Conservation (phyloP, 2,113 vertebrate genomes). For the Pterocles gutturalis region DNA sequence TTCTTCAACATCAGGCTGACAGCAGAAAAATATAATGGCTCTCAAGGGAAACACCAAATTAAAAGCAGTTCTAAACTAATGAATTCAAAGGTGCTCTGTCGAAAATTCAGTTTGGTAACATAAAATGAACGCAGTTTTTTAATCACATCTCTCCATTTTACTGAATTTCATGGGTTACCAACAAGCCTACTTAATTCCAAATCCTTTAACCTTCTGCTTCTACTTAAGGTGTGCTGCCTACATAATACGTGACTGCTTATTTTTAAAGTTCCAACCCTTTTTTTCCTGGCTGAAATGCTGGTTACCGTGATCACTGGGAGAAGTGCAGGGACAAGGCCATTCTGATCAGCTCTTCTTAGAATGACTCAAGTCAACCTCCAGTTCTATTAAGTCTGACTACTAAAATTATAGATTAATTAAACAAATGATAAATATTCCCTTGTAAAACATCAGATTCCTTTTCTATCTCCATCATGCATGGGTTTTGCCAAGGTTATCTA, state of each 20-base stretch:
- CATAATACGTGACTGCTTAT: not conserved
- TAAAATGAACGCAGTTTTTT: constrained; percentile 71
- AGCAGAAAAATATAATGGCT: constrained; percentile 89
- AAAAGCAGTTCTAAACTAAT: constrained; percentile 90
- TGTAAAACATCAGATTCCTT: not conserved
- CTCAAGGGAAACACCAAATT: constrained; percentile 90
- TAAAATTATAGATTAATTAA: not conserved
- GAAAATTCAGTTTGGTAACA: constrained; percentile 78
- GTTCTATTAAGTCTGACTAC: not conserved
- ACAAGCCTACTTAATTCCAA: constrained; percentile 36
- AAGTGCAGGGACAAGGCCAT: not conserved
- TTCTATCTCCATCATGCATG: accelerated
- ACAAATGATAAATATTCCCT: not conserved
- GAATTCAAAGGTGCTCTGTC: constrained; percentile 87
- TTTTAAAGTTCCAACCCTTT: not conserved
- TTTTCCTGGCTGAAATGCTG: not conserved
- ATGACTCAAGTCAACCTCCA: not conserved
- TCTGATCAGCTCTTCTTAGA: not conserved
- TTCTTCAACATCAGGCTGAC: constrained; percentile 84
- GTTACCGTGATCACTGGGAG: not conserved
- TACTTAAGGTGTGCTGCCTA: constrained; percentile 3
- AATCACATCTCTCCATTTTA: constrained; percentile 69
- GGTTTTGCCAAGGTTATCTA: not conserved
- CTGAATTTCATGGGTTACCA: constrained; percentile 62
- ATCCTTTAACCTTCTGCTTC: constrained; percentile 45